These are phyloP conservation scores for Sphenodon punctatus DNA, from an alignment of 2,797 vertebrate species.

Conservation along the genomic window DNA sequence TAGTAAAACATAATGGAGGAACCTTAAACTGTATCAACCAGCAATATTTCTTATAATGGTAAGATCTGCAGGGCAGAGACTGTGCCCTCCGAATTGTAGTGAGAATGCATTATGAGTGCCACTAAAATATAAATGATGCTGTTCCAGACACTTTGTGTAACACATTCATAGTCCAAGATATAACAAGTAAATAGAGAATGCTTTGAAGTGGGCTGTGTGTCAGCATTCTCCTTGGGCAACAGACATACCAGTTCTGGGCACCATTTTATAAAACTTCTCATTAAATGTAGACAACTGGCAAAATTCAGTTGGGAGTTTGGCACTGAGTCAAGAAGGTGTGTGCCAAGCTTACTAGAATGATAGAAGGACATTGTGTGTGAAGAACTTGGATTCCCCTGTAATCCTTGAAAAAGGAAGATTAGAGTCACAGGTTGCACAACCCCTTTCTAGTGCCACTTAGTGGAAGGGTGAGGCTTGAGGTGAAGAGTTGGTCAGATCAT, in stretches of 20 bases:
- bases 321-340: not conserved
- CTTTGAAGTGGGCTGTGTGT: too few species aligned
- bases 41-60: too few species aligned
- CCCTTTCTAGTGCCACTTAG: not conserved
- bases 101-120: too few species aligned
- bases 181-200: too few species aligned
- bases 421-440: not conserved
- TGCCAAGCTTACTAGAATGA: not conserved
- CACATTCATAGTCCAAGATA: too few species aligned
- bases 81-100: too few species aligned
- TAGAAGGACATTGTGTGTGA: not conserved
- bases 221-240: too few species aligned
- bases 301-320: not conserved
- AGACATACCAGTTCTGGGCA: not conserved
- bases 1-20: too few species aligned
- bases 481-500: not conserved
- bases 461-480: slow-evolving; percentile 3
- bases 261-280: slow-evolving; percentile 17
- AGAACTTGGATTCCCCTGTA: not conserved
- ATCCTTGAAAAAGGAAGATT: not conserved
- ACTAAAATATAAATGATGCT: too few species aligned
- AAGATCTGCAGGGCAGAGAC: too few species aligned
- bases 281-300: not conserved
- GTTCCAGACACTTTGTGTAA: too few species aligned
- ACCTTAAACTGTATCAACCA: too few species aligned